Evolutionary conservation across 2,888 invertebrate species (phyloP).

Genomic region (Microchrysa polita): DNA sequence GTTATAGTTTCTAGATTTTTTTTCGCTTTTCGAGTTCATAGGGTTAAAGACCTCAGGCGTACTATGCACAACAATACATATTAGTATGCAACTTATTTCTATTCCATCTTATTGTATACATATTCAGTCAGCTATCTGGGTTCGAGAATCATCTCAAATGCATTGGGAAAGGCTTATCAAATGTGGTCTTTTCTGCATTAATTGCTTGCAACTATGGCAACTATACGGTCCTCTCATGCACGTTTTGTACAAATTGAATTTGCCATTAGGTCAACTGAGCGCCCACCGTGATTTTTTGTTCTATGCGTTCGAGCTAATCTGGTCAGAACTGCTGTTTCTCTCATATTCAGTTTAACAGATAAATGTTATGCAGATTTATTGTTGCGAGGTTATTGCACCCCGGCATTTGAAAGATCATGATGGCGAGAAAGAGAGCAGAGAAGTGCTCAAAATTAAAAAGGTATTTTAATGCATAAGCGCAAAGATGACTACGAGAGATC

Average conservation of each 20-base stretch:
- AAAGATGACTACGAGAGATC: too few species aligned
- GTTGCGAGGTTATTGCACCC: not conserved
- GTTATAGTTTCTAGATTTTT: conserved; percentile 27
- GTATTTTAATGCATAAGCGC: too few species aligned
- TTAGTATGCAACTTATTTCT: too few species aligned
- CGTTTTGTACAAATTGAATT: too few species aligned
- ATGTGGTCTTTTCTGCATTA: conserved; percentile 11
- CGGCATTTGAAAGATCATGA: not conserved
- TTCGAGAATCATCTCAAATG: too few species aligned
- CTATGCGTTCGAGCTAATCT: not conserved
- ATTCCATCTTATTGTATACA: too few species aligned
- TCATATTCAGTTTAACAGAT: not conserved
- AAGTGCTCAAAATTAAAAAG: too few species aligned
- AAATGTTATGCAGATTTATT: not conserved
- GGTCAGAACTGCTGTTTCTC: not conserved
- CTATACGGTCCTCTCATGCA: too few species aligned
- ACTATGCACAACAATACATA: too few species aligned
- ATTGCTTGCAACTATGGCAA: not conserved
- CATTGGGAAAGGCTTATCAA: not conserved
- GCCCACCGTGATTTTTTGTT: too few species aligned
- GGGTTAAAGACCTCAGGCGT: conserved; percentile 22
- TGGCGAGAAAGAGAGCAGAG: too few species aligned
- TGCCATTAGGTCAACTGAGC: too few species aligned
- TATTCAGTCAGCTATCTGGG: not conserved
- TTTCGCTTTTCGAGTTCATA: conserved; percentile 31